Evolutionary conservation across 1,140 invertebrate genomes (phyloP).

Genomic region (Pseudobourletiella spinata): DNA sequence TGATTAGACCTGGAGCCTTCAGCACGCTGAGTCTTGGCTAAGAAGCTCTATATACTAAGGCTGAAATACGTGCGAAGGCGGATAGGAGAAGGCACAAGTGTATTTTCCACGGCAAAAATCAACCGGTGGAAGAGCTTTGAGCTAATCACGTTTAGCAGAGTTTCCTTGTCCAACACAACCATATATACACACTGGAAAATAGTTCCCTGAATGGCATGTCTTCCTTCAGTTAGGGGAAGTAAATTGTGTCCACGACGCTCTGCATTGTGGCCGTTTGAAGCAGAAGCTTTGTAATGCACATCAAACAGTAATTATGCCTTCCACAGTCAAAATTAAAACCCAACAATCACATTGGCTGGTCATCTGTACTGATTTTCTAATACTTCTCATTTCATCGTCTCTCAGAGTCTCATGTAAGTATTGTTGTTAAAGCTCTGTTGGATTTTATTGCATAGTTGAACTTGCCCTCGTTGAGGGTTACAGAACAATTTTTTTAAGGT

Average conservation of each 20-base stretch:
- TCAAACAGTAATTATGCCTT: constrained; percentile 9
- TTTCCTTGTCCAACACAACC: background rate
- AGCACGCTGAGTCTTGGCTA: too few species aligned
- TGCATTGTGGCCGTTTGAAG: background rate
- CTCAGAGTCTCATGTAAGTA: constrained; percentile 7
- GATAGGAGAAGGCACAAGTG: too few species aligned
- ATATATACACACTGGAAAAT: background rate
- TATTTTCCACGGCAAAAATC: too few species aligned
- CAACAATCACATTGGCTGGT: background rate
- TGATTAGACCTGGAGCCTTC: too few species aligned
- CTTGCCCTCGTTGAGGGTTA: background rate
- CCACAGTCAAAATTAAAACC: constrained; percentile 15
- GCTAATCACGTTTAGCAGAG: too few species aligned
- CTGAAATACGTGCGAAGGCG: too few species aligned
- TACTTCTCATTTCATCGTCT: background rate
- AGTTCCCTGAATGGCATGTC: background rate
- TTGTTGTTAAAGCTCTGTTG: background rate
- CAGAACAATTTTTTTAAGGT: background rate
- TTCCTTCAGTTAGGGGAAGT: background rate
- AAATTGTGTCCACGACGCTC: background rate
- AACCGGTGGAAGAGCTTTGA: background rate
- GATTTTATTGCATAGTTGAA: background rate
- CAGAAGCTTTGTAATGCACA: background rate
- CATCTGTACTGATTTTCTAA: background rate
- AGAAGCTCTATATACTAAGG: too few species aligned